Evolutionary conservation across 2,797 vertebrate genomes (phyloP), one percentile per base, ranked within the genome.

Genomic region (Neoniphon sammara): DNA sequence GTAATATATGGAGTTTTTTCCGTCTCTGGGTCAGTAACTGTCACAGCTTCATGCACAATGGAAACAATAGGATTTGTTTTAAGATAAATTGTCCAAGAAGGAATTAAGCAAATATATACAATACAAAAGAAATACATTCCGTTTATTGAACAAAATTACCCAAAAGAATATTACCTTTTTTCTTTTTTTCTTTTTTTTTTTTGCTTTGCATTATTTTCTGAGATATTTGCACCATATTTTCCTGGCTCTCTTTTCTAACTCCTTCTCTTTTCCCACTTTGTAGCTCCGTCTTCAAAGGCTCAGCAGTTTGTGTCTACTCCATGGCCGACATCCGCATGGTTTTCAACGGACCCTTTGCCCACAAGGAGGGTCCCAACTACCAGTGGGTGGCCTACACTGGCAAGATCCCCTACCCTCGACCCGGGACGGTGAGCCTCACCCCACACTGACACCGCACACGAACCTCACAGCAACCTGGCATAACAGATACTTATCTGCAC

Each of bases 261-360:
- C 1, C 42, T 25, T 49, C 42, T 64, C 36, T 27, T 44, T 36
- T 66, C 70, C 55, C 11, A 25, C 31, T 47, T 57, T 30, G 11
- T 57, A 99, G 98, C 66, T 97, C 98, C 0, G 98, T 99, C 81
- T 99, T 99, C 88, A 98, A 97, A 86, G 98, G 98, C 78, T 99
- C 97, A 0, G 98, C 98, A 0, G 97, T 99, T 36, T 99, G 98
- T 2, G 98, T 99, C 50, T 99, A 99, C 92, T 98, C 97, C 31
- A 99, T 99, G 98, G 95, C 97, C 0, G 98, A 99, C 87, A 97
- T 99, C 63, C 97, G 98, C 78, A 99, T 98, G 96, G 98, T 99
- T 84, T 99, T 99, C 94, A 99, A 99, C 0, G 98, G 98, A 63
- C 98, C 98, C 14, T 99, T 99, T 0, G 97, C 98, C 0, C 98